Base-by-base conservation (phyloP, 2,888 invertebrate genomes). In the Acleris laterana region DNA sequence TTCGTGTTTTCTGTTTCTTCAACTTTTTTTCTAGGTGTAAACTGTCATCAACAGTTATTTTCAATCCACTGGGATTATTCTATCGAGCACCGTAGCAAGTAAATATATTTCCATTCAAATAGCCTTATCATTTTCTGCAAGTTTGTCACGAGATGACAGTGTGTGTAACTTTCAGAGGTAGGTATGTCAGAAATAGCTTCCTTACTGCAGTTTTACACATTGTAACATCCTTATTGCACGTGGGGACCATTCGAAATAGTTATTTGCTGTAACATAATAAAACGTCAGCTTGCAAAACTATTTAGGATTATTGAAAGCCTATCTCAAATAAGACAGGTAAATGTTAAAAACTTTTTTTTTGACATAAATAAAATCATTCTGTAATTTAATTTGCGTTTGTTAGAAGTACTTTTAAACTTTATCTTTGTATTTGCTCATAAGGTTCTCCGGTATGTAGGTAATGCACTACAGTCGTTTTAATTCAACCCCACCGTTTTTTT, bases 191-290 rank as follows among this genome's bases (percentile, higher is more conserved):
- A 42, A 58, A 52, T 68, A 68, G 69, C 68, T 70, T 68, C 70
- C 74, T 75, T 71, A 71, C 74, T 71, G 65, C 72, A 51, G 68
- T 70, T 68, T 71, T 69, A 73, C 71, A 73, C 71, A 71, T 62
- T 59, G 62, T 50, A 16, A 32, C 38, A 19, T 49, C 28, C 44
- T 42, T 38, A 51, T 51, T 32, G 49, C 65, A 61, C 46, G 38
- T 51, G 65, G 51, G 19, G 44, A 65, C 55, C 17, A 46, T 61
- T 61, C 17, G 13, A 28, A 17, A 44, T 28, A 25, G 51, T 46
- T 51, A 46, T 61, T 55, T 50, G 60, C 60, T 60, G 48, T 60
- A 53, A 63, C 38, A 38, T 38, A 38, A 38, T 38, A 11, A 38
- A 11, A 48, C 20, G 22, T 19, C 16, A 53, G 17, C 38, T 64